Conservation (phyloP, 2,888 invertebrate species). For the Dromius quadrimaculatus region DNA sequence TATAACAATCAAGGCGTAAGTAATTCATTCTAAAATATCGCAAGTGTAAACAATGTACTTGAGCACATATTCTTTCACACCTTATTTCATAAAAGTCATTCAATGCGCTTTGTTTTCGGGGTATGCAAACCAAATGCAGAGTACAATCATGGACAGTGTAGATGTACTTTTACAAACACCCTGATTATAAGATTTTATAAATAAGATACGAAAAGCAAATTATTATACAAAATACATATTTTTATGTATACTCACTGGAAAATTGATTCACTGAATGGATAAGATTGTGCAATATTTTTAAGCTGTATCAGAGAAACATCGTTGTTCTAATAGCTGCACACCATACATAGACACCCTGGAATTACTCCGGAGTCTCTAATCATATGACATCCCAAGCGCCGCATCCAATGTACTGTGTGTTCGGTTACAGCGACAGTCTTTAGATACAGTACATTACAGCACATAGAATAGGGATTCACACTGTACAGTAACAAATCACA, state of each 20-base stretch:
- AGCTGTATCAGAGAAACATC: constrained; percentile 47
- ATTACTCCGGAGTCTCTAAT: no score
- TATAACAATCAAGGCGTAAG: constrained; percentile 46
- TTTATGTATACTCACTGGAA: constrained; percentile 14
- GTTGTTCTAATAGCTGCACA: constrained; percentile 48
- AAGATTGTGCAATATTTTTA: constrained; percentile 35
- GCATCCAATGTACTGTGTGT: constrained; percentile 5
- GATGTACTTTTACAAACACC: constrained; percentile 37
- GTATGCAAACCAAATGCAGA: constrained; percentile 1
- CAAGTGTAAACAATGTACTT: constrained; percentile 44
- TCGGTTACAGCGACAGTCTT: constrained; percentile 31
- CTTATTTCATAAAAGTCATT: not conserved
- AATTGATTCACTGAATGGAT: constrained; percentile 25
- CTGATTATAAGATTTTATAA: constrained; percentile 31
- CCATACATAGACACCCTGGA: no score
- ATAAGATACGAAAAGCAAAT: constrained; percentile 19
- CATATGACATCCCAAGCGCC: constrained; percentile 7
- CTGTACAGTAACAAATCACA: constrained; percentile 53
- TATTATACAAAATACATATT: constrained; percentile 19
- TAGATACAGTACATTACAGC: constrained; percentile 45
- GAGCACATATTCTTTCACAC: constrained; percentile 34
- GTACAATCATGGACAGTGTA: constrained; percentile 28
- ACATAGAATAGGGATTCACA: constrained; percentile 48
- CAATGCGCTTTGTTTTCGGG: not conserved
- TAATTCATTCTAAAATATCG: constrained; percentile 27